A percentile compares a stretch with the other conserved stretches of the same genome.
phyloP scores from a whole-genome alignment of 1,140 invertebrate species.

The Diorhabda elongata region DNA sequence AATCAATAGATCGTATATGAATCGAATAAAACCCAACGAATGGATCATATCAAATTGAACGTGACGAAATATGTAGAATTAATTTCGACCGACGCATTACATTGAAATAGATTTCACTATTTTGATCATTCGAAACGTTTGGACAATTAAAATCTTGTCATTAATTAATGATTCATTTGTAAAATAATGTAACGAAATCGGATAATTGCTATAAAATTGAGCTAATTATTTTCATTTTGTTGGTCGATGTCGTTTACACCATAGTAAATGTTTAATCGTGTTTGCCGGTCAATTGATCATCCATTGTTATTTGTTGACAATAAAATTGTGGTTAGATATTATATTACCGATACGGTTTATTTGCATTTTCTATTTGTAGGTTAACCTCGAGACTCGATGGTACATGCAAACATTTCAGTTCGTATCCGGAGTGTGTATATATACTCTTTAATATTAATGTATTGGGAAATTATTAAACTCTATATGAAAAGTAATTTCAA shows the following conservation, averaged over 20 bases:
- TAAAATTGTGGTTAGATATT: slow-evolving; percentile 1
- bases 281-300: not conserved
- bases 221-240: not conserved
- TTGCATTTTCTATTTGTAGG: not conserved
- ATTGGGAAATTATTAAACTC: too few species aligned
- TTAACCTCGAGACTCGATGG: too few species aligned
- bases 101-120: not conserved
- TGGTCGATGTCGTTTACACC: not conserved
- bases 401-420: too few species aligned
- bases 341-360: not conserved
- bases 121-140: not conserved
- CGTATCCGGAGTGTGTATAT: too few species aligned
- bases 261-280: slow-evolving; percentile 3
- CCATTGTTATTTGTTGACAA: slow-evolving; percentile 1
- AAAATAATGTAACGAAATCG: not conserved
- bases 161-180: not conserved
- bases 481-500: too few species aligned
- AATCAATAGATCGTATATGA: too few species aligned
- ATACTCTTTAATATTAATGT: too few species aligned
- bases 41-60: too few species aligned
- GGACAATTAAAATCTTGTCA: not conserved
- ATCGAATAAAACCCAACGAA: too few species aligned
- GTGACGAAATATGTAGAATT: too few species aligned
- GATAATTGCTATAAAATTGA: not conserved
- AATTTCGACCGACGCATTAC: too few species aligned